phyloP scores from a whole-genome alignment of 2,888 invertebrate species.

The Caenorhabditis sulstoni region DNA sequence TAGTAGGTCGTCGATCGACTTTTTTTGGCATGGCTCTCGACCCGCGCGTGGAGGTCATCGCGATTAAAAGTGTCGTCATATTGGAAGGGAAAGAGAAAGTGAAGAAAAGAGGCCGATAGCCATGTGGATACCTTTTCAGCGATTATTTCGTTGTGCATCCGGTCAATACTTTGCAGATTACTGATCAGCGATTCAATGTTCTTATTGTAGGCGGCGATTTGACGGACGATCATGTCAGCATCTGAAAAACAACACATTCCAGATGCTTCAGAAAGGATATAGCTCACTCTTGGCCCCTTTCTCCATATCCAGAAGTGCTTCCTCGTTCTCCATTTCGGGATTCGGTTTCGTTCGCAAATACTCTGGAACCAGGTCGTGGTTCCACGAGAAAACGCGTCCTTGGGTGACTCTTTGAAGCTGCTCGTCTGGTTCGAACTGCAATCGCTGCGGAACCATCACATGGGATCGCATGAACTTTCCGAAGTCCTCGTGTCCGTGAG shows the following conservation, averaged over 20 bases:
- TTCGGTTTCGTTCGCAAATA: slow-evolving; percentile 69
- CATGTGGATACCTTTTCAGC: slow-evolving; percentile 51
- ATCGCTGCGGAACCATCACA: slow-evolving; percentile 72
- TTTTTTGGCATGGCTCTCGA: slow-evolving; percentile 4
- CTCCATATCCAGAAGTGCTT: slow-evolving; percentile 54
- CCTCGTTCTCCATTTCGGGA: slow-evolving; percentile 65
- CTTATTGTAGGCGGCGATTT: slow-evolving; percentile 70
- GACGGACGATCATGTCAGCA: slow-evolving; percentile 47
- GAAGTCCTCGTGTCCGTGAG: slow-evolving; percentile 68
- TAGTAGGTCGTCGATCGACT: slow-evolving; percentile 28
- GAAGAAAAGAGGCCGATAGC: background rate
- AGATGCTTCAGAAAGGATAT: background rate
- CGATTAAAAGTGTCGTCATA: slow-evolving; percentile 35
- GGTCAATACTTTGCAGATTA: slow-evolving; percentile 51
- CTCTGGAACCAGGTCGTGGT: slow-evolving; percentile 77
- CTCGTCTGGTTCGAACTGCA: slow-evolving; percentile 72
- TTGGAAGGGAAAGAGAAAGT: slow-evolving; percentile 12
- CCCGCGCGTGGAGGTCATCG: slow-evolving; percentile 7
- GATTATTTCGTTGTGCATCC: slow-evolving; percentile 33
- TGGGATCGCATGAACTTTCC: slow-evolving; percentile 70
- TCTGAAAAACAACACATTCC: background rate
- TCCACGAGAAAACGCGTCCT: slow-evolving; percentile 71
- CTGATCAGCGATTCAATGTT: slow-evolving; percentile 70
- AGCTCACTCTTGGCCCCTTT: slow-evolving; percentile 5
- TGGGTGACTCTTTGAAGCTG: slow-evolving; percentile 70